phyloP scores from a whole-genome alignment of 2,888 invertebrate genomes.

The Desoria tigrina region DNA sequence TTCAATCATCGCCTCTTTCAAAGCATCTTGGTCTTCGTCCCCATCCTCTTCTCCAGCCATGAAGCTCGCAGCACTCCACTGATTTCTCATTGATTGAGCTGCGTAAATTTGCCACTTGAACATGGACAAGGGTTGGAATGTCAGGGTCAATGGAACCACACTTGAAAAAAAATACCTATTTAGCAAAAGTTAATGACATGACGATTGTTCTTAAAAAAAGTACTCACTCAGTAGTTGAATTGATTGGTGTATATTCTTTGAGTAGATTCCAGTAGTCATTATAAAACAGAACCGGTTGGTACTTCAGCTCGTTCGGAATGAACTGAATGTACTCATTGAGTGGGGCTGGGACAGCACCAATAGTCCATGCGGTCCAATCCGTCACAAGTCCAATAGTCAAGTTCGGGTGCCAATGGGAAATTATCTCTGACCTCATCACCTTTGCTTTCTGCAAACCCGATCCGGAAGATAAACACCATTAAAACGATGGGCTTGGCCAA shows the following conservation, averaged over 20 bases:
- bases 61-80: slow-evolving; percentile 68
- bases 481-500: too few species aligned
- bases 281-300: slow-evolving; percentile 89
- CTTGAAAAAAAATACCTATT: slow-evolving; percentile 14
- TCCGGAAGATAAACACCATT: background rate
- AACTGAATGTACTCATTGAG: slow-evolving; percentile 73
- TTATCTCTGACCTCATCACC: slow-evolving; percentile 77
- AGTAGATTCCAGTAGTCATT: slow-evolving; percentile 99
- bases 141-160: slow-evolving; percentile 67
- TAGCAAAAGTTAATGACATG: background rate
- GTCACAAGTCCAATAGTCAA: slow-evolving; percentile 91
- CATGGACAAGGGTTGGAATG: slow-evolving; percentile 86
- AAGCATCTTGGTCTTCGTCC: slow-evolving; percentile 83
- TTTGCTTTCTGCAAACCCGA: slow-evolving; percentile 72
- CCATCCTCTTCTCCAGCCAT: slow-evolving; percentile 73
- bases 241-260: slow-evolving; percentile 88
- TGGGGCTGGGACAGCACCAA: slow-evolving; percentile 86
- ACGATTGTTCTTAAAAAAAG: too few species aligned
- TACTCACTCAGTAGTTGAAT: slow-evolving; percentile 72
- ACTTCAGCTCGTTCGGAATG: slow-evolving; percentile 77
- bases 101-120: slow-evolving; percentile 99
- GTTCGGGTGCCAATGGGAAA: slow-evolving; percentile 99
- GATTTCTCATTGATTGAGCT: slow-evolving; percentile 89
- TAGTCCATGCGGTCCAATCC: slow-evolving; percentile 93
- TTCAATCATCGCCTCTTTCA: slow-evolving; percentile 91